These are phyloP conservation scores for Lepidocolaptes lacrymiger DNA, from an alignment of 2,797 vertebrate species.

Conservation along the genomic window DNA sequence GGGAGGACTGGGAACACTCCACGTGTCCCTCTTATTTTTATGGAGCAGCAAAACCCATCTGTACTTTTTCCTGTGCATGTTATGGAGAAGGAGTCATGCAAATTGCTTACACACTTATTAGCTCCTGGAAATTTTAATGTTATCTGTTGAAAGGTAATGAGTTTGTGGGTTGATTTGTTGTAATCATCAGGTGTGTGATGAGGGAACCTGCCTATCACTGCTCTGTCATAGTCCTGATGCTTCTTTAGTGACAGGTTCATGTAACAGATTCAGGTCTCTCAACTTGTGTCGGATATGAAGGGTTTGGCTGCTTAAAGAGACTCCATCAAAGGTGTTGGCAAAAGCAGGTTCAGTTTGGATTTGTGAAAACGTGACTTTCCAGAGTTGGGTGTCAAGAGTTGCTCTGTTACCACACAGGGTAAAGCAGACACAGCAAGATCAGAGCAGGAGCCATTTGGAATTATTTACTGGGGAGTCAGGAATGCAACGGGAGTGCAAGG, in stretches of 20 bases:
- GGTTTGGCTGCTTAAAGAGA: neutral
- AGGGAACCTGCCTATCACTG: neutral
- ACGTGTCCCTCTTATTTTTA: neutral
- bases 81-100: neutral
- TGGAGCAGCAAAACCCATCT: neutral
- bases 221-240: neutral
- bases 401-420: neutral
- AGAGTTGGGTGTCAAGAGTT: neutral
- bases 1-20: neutral
- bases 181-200: neutral
- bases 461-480: neutral
- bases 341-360: accelerated
- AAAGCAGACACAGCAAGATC: accelerated
- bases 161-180: neutral
- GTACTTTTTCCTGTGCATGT: accelerated
- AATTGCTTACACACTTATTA: accelerated
- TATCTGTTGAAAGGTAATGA: accelerated
- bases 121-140: no score
- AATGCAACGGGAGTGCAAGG: accelerated
- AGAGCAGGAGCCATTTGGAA: neutral
- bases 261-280: accelerated
- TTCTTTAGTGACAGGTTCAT: neutral
- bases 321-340: accelerated
- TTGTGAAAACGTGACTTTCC: neutral
- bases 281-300: neutral